Evolutionary conservation across 2,797 vertebrate species (phyloP), one percentile per base, ranked within the genome.

Genomic region (Gadopsis bispinosus): DNA sequence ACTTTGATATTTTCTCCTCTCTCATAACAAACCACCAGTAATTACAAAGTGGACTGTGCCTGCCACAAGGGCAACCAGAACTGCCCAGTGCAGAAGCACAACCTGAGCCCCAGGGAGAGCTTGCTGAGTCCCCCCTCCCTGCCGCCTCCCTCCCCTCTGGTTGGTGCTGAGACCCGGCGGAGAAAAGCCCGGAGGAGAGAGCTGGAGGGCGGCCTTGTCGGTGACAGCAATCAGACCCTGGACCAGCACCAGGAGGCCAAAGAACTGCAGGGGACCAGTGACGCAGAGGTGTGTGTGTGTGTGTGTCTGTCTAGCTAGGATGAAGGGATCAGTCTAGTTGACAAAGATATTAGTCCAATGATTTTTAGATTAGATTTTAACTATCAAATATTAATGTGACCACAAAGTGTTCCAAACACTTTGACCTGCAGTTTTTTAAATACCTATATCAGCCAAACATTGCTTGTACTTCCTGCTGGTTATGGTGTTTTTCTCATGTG

Each of bases 11-110:
- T 87, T 89, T 22, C 2, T 35, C 22, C 10, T 78, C 35, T 80
- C 41, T 92, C 87, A 73, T 84, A 20, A 69, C 50, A 55, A 58
- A 89, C 89, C 87, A 81, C 76, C 94, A 99, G 98, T 94, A 98
- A 98, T 94, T 99, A 99, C 93, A 99, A 99, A 93, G 98, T 99
- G 93, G 98, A 99, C 94, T 99, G 98, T 92, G 98, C 98, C 22
- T 99, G 98, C 94, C 97, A 98, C 89, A 99, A 99, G 93, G 97
- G 97, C 87, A 99, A 98, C 94, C 97, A 97, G 92, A 98, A 97
- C 95, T 99, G 98, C 93, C 98, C 98, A 3, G 98, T 99, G 88
- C 97, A 98, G 93, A 99, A 97, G 93, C 97, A 98, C 94, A 99
- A 97, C 94, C 95, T 96, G 82, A 96, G 92, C 92, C 96, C 97